A percentile compares a stretch with the other conserved stretches of the same genome.
Evolutionary conservation across 2,113 vertebrate species (phyloP).

Genomic region (Archilochus colubris): DNA sequence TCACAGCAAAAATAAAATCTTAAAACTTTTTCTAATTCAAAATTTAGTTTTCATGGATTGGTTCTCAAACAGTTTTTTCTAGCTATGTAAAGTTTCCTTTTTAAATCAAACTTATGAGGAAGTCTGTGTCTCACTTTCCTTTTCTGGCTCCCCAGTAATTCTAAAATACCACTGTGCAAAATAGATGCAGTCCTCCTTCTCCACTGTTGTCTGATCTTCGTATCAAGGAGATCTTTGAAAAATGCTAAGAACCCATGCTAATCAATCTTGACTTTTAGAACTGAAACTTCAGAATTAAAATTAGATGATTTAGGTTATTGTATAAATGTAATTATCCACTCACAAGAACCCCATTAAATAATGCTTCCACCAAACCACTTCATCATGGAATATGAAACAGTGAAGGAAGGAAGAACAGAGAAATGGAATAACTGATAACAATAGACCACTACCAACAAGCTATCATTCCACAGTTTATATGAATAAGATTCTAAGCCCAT

Average conservation of each 20-base stretch:
- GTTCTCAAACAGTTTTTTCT: neutral
- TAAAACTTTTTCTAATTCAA: neutral
- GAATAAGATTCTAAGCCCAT: neutral
- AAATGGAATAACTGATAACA: neutral
- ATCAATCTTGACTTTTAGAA: neutral
- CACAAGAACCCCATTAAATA: neutral
- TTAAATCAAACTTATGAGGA: neutral
- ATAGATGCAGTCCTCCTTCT: neutral
- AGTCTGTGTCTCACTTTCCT: neutral
- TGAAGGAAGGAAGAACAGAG: neutral
- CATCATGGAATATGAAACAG: neutral
- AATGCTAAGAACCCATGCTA: neutral
- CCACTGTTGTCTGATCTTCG: neutral
- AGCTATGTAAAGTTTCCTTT: neutral
- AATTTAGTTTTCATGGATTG: neutral
- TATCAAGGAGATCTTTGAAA: neutral
- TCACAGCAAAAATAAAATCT: neutral
- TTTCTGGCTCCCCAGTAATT: neutral
- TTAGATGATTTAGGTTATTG: neutral
- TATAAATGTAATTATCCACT: neutral
- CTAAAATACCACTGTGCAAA: neutral
- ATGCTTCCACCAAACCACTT: neutral
- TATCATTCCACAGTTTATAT: neutral
- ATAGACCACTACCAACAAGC: neutral
- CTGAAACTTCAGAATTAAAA: neutral